Evolutionary conservation across 2,113 vertebrate genomes (phyloP).

Genomic region (Ceuthmochares aereus): DNA sequence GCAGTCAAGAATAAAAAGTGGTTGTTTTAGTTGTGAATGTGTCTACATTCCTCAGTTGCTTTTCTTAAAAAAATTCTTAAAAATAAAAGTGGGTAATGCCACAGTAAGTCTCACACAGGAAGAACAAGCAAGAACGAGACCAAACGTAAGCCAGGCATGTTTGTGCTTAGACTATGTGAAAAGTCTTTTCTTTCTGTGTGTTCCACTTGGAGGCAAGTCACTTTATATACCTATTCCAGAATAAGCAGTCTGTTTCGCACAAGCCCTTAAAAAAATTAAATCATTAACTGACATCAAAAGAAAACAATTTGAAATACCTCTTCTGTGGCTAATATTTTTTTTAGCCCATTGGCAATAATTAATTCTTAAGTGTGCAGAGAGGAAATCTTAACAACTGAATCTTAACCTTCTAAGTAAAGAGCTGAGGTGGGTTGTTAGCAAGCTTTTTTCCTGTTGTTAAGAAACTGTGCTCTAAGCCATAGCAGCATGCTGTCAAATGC

Average conservation of each 20-base stretch:
- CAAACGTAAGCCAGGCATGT: background rate
- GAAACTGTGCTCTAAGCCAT: background rate
- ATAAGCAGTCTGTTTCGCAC: background rate
- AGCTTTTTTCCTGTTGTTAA: background rate
- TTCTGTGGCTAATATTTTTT: background rate
- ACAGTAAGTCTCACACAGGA: background rate
- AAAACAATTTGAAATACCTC: background rate
- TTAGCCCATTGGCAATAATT: background rate
- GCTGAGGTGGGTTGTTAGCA: background rate
- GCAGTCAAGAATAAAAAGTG: constrained; percentile 38
- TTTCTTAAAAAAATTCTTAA: background rate
- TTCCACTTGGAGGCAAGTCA: background rate
- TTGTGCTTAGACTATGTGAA: background rate
- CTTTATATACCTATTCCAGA: background rate
- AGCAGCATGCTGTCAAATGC: background rate
- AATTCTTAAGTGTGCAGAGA: background rate
- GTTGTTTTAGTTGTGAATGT: constrained; percentile 46
- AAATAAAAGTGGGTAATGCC: constrained; percentile 26
- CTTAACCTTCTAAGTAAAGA: background rate
- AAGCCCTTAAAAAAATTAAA: constrained; percentile 7
- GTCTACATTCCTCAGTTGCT: constrained; percentile 5
- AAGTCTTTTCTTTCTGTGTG: background rate
- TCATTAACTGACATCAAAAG: background rate
- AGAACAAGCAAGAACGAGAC: background rate
- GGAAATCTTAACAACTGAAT: background rate